A percentile compares a stretch with the other conserved stretches of the same genome.
Evolutionary conservation across 2,113 vertebrate species (phyloP).

Genomic region (Centropus bengalensis): DNA sequence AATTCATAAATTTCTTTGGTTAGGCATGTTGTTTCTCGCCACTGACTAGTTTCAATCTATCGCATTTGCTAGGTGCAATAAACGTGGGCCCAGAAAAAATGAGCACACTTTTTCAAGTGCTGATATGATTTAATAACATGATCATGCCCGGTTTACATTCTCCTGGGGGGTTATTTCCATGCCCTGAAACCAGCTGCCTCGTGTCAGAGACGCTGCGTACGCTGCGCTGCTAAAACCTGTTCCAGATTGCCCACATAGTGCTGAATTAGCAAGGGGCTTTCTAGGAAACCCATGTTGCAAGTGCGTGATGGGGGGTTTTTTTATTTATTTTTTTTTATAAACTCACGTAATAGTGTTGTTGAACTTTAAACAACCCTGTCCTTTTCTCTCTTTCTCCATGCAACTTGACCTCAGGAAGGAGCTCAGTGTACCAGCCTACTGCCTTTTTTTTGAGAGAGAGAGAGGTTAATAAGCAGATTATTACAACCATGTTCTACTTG

Average conservation of each 20-base stretch:
- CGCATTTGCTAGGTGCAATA: neutral
- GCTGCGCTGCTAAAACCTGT: neutral
- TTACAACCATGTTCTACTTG: neutral
- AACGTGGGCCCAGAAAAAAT: neutral
- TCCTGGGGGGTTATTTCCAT: constrained; percentile 40
- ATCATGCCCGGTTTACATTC: constrained; percentile 18
- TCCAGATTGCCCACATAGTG: neutral
- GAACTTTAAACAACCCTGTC: neutral
- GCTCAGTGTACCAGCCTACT: neutral
- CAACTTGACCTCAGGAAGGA: neutral
- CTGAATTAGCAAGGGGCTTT: constrained; percentile 64
- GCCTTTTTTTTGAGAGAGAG: neutral
- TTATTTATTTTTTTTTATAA: neutral
- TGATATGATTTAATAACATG: neutral
- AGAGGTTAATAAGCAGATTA: neutral
- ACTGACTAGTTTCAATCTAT: neutral
- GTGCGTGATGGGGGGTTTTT: neutral
- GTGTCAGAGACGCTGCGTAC: neutral
- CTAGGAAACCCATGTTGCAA: constrained; percentile 60
- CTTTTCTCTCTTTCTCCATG: neutral
- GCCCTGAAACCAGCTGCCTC: constrained; percentile 10
- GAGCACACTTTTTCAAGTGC: neutral
- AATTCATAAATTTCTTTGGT: neutral
- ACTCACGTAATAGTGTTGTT: neutral
- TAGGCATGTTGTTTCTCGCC: neutral